A percentile compares a stretch with the other conserved stretches of the same genome.
Conservation (phyloP, 2,797 vertebrate species). For the Paramormyrops hopkinsi region DNA sequence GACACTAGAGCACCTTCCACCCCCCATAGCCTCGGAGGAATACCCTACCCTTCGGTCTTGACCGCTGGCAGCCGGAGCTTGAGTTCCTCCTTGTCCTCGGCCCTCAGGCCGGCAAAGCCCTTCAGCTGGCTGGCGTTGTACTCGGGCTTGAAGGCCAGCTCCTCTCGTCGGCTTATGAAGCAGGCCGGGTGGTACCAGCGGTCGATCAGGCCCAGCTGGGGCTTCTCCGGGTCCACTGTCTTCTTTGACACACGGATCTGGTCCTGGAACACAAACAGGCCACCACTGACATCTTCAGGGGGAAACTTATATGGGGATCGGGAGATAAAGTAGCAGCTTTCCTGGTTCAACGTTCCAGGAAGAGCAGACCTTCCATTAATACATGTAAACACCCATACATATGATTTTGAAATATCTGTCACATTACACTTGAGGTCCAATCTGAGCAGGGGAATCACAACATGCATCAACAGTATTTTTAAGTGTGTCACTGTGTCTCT, state of each 20-base stretch:
- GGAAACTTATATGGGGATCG: not conserved
- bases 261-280: conserved; percentile 59
- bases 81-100: conserved; percentile 84
- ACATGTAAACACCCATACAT: not conserved
- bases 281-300: not conserved
- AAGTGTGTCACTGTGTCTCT: not conserved
- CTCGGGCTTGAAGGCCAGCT: conserved; percentile 75
- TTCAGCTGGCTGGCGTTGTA: conserved; percentile 78
- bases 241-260: conserved; percentile 94
- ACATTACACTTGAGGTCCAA: not conserved
- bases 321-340: not conserved
- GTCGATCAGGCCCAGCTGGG: conserved; percentile 92
- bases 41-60: conserved; percentile 82
- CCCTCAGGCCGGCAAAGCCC: conserved; percentile 71
- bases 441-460: not conserved
- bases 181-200: conserved; percentile 94
- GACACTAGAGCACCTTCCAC: not conserved
- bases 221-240: conserved; percentile 84
- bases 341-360: not conserved
- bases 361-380: not conserved
- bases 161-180: conserved; percentile 77
- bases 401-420: not conserved
- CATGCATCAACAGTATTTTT: not conserved
- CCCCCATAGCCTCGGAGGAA: not conserved
- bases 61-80: conserved; percentile 78